phyloP scores from a whole-genome alignment of 2,797 vertebrate genomes.

The Cuniculus paca region DNA sequence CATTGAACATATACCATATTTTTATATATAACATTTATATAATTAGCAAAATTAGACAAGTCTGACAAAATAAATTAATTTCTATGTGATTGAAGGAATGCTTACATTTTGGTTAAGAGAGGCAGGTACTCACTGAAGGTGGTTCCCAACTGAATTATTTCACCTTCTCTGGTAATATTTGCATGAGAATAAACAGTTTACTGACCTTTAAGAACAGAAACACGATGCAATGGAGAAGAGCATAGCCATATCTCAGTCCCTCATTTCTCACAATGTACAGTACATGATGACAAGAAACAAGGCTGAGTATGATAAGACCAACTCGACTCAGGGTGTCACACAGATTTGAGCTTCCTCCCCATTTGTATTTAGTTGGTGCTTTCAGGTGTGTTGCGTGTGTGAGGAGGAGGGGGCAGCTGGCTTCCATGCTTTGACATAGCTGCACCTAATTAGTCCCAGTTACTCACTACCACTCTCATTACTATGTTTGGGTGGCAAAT shows the following conservation, averaged over 20 bases:
- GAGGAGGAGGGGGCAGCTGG: neutral
- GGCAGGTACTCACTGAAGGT: neutral
- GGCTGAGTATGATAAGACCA: neutral
- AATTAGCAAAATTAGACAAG: neutral
- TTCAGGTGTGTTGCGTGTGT: neutral
- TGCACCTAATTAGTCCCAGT: neutral
- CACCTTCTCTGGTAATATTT: neutral
- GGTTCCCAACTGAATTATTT: neutral
- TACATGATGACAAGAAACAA: neutral
- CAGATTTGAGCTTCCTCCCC: neutral
- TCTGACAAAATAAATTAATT: neutral
- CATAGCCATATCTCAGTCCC: too few relatives aligned
- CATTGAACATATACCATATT: neutral
- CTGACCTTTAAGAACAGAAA: neutral
- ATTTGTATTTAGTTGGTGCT: fast-evolving
- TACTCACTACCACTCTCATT: neutral
- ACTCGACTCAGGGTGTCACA: neutral
- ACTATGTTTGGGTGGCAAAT: neutral
- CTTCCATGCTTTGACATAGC: neutral
- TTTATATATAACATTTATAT: neutral
- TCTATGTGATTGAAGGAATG: neutral
- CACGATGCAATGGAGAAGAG: neutral
- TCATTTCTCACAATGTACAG: neutral
- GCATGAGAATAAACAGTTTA: neutral
- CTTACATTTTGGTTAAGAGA: neutral